phyloP scores from a whole-genome alignment of 2,113 vertebrate genomes.

The Notarius quadriscutis region DNA sequence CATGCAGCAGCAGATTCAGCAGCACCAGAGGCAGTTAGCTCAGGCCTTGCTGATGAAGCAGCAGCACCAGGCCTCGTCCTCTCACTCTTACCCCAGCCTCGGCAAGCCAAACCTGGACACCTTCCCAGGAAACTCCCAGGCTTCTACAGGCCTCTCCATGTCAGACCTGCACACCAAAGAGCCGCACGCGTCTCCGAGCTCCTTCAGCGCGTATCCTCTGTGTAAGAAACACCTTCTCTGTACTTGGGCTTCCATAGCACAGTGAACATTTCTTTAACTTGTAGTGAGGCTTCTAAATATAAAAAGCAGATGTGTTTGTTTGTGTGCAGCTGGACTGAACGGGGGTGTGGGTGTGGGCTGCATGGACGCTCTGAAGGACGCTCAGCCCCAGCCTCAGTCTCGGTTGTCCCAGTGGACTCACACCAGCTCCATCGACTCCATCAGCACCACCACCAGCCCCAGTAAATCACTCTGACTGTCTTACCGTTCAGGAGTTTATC shows the following conservation, averaged over 20 bases:
- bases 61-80: conserved; percentile 76
- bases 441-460: conserved; percentile 89
- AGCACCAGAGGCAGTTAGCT: conserved; percentile 99
- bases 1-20: conserved; percentile 99
- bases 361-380: conserved; percentile 95
- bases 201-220: conserved; percentile 91
- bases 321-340: conserved; percentile 86
- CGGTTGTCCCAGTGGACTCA: conserved; percentile 99
- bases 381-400: conserved; percentile 90
- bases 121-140: conserved; percentile 85
- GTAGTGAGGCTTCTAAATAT: background rate
- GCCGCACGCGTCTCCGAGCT: conserved; percentile 88
- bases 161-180: conserved; percentile 99
- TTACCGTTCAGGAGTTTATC: background rate
- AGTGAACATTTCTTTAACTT: background rate
- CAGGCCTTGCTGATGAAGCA: conserved; percentile 98
- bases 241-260: background rate
- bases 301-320: background rate
- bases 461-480: conserved; percentile 77
- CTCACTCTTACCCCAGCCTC: conserved; percentile 84
- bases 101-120: conserved; percentile 91
- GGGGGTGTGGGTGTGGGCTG: conserved; percentile 95
- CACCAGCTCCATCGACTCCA: conserved; percentile 90
- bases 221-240: conserved; percentile 71
- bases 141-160: conserved; percentile 84